These are phyloP conservation scores for Drosophila meridiana DNA, from an alignment of 2,888 invertebrate species.

Conservation along the genomic window DNA sequence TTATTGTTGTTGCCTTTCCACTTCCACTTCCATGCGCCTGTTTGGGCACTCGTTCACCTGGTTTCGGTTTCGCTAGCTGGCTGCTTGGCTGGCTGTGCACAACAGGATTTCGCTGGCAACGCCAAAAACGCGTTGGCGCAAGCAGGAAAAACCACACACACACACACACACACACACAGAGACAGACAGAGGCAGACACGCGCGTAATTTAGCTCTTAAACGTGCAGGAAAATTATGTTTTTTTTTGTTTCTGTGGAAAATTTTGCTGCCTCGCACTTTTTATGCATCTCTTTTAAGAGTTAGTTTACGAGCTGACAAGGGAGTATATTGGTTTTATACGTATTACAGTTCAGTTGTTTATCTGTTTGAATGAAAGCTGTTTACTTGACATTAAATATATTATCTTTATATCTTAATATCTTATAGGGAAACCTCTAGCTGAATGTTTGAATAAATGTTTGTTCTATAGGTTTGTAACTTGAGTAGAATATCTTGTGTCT, in stretches of 20 bases:
- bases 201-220: constrained; percentile 53
- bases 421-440: no score
- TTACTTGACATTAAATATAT: not conserved
- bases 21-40: constrained; percentile 58
- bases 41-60: constrained; percentile 74
- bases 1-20: constrained; percentile 44
- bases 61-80: constrained; percentile 64
- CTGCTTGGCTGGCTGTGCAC: constrained; percentile 35
- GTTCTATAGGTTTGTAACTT: no score
- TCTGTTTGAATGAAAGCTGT: not conserved
- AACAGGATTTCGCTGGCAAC: constrained; percentile 67
- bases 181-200: constrained; percentile 12
- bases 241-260: constrained; percentile 4
- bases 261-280: not conserved
- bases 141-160: constrained; percentile 73
- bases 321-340: not conserved
- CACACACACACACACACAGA: constrained; percentile 23
- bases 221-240: constrained; percentile 21
- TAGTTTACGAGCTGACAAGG: not conserved
- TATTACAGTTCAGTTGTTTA: constrained; percentile 9
- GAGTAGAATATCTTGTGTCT: no score
- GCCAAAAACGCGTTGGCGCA: constrained; percentile 67
- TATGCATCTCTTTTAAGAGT: not conserved
- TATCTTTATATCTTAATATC: no score
- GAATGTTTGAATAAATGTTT: no score